Conservation (phyloP, 2,797 vertebrate genomes). For the Cossypha polioptera region DNA sequence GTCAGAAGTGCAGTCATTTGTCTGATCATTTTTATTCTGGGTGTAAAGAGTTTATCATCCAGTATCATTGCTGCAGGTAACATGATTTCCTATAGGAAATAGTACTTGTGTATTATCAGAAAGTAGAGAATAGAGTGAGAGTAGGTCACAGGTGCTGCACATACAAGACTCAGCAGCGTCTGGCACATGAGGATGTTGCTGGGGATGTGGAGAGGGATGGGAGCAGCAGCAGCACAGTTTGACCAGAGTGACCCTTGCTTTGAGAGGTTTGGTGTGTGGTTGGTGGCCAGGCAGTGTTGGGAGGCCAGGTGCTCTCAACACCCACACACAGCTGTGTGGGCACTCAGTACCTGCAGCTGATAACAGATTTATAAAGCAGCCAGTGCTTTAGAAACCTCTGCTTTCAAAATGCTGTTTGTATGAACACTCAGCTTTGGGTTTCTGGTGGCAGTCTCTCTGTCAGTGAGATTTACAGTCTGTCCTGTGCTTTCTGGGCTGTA, state of each 20-base stretch:
- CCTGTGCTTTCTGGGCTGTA: neutral
- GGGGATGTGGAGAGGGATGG: neutral
- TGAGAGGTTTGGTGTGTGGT: neutral
- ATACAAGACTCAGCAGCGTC: fast-evolving
- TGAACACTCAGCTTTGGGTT: neutral
- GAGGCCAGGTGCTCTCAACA: neutral
- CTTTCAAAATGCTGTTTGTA: neutral
- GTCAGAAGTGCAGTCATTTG: neutral
- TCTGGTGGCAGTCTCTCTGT: neutral
- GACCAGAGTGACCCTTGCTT: neutral
- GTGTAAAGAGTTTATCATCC: neutral
- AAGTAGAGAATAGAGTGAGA: neutral
- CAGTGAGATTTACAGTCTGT: neutral
- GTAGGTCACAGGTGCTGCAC: neutral
- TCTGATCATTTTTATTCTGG: neutral
- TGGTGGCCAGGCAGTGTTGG: neutral
- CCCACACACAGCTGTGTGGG: neutral
- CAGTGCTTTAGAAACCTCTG: neutral
- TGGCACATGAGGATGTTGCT: neutral
- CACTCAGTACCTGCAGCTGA: neutral
- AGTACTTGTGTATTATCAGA: neutral
- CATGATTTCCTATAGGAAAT: neutral
- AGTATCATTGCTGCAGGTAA: neutral
- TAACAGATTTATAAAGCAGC: neutral
- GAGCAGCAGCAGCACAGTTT: neutral